phyloP scores from a whole-genome alignment of 2,888 invertebrate genomes.

The Blastobasis adustella region DNA sequence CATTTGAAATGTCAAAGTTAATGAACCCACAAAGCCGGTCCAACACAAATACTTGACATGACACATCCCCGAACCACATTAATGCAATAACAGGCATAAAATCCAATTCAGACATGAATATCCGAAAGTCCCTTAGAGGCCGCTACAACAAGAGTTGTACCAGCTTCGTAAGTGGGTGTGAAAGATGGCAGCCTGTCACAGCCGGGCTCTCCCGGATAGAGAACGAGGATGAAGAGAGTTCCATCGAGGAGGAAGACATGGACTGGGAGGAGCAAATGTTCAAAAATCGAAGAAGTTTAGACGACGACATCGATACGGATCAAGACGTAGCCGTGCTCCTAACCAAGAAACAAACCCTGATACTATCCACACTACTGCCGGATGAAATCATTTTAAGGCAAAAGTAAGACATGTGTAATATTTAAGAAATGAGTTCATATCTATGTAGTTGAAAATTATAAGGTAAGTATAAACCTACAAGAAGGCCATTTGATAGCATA shows the following conservation, averaged over 20 bases:
- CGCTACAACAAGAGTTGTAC: conserved; percentile 42
- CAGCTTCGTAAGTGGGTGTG: conserved; percentile 26
- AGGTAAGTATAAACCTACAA: too few species aligned
- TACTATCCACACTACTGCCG: conserved; percentile 71
- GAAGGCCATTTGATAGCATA: too few species aligned
- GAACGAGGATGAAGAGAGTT: conserved; percentile 27
- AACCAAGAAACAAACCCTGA: conserved; percentile 61
- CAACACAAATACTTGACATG: too few species aligned
- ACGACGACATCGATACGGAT: conserved; percentile 41
- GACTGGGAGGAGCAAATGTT: conserved; percentile 56
- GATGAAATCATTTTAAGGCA: conserved; percentile 54
- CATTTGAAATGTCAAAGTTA: too few species aligned
- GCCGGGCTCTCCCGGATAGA: conserved; percentile 34
- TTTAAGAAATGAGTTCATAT: too few species aligned
- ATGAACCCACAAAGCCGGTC: too few species aligned
- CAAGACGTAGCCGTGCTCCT: conserved; percentile 63
- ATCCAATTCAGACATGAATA: conserved; percentile 41
- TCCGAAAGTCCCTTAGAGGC: conserved; percentile 35
- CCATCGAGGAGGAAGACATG: conserved; percentile 42
- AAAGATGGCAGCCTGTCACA: conserved; percentile 46
- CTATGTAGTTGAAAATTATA: too few species aligned
- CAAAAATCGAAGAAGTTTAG: conserved; percentile 33
- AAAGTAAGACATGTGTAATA: conserved; percentile 23
- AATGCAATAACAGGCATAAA: too few species aligned
- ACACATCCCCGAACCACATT: too few species aligned